These are phyloP conservation scores for Alviniconcha marisindica DNA, from an alignment of 1,140 invertebrate species.

Conservation along the genomic window DNA sequence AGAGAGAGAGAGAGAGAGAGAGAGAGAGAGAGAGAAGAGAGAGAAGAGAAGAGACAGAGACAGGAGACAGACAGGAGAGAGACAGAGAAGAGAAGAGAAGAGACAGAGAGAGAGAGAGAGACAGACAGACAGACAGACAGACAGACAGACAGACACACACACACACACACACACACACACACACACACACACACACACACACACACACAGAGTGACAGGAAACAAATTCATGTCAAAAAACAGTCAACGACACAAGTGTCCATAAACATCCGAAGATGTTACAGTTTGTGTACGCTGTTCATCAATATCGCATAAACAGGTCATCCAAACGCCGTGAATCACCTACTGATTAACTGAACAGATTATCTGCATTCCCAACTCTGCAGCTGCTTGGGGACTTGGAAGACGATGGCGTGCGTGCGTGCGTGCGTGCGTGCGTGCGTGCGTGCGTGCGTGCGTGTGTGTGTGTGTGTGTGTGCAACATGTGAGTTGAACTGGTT, in stretches of 20 bases:
- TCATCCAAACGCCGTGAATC: too few relatives aligned
- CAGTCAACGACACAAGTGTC: background rate
- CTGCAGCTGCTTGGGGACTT: too few relatives aligned
- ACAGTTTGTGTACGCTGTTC: too few relatives aligned
- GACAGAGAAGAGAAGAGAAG: background rate
- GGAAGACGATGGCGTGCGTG: constrained; percentile 32
- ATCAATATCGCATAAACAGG: too few relatives aligned
- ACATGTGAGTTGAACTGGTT: too few relatives aligned
- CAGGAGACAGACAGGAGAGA: background rate
- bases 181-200: background rate
- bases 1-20: background rate
- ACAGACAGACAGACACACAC: background rate
- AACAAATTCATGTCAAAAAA: background rate
- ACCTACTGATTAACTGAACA: too few relatives aligned
- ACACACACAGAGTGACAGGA: background rate
- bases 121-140: background rate
- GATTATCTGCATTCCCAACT: too few relatives aligned
- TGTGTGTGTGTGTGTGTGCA: constrained; percentile 30
- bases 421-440: constrained; percentile 32
- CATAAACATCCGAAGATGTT: too few relatives aligned
- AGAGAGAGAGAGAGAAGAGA: background rate
- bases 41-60: background rate
- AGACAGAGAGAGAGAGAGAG: background rate
- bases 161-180: background rate
- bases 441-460: constrained; percentile 34